Base-by-base conservation (phyloP, 2,797 vertebrate species). In the Adelosebastes latens region DNA sequence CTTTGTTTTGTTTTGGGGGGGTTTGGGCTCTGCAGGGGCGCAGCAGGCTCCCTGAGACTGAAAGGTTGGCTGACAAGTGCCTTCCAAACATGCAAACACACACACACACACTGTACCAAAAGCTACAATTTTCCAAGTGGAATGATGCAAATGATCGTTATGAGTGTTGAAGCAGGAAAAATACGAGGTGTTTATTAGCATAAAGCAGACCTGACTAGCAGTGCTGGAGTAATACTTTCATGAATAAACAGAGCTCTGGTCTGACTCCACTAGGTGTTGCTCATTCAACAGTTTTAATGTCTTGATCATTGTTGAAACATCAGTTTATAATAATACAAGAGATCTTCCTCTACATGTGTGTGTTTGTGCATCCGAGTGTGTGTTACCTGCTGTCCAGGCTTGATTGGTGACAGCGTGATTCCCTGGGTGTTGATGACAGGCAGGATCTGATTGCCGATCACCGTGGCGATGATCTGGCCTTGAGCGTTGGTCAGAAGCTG, bases 371-470 rank as follows among this genome's bases (percentile, higher is more conserved):
- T 80, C 76, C 20, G 79, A 20, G 29, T 82, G 39, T 71, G 32
- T 36, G 88, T 87, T 97, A 99, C 98, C 98, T 99, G 99, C 94
- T 99, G 98, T 94, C 98, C 97, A 62, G 97, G 97, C 94, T 99
- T 99, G 93, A 99, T 97, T 72, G 98, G 98, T 3, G 99, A 99
- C 49, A 99, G 96, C 8, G 98, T 99, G 94, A 99, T 99, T 96
- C 98, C 98, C 96, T 99, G 98, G 93, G 98, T 99, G 94, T 99
- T 99, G 97, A 99, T 99, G 94, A 99, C 99, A 66, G 99, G 99
- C 84, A 99, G 96, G 93, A 99, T 99, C 96, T 99, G 99, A 95
- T 99, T 99, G 91, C 99, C 99, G 81, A 99, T 99, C 94, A 99
- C 98, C 0, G 98, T 99, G 93, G 99, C 99, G 88, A 99, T 99